These are phyloP conservation scores for Limnephilus rhombicus DNA, from an alignment of 2,888 invertebrate species.

Conservation along the genomic window DNA sequence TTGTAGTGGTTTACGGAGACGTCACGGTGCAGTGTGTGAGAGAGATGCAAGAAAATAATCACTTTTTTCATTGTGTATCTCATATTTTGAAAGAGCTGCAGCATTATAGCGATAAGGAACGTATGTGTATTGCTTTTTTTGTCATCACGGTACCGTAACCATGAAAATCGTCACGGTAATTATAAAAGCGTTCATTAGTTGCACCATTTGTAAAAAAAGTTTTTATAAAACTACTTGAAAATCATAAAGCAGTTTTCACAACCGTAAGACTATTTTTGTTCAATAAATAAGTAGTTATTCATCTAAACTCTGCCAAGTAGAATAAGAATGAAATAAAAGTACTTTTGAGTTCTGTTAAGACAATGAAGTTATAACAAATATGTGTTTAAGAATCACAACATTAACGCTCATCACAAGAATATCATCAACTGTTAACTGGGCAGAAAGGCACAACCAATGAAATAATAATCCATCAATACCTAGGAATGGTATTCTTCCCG, in stretches of 20 bases:
- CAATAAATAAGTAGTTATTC: too few species aligned
- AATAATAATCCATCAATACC: conserved; percentile 69
- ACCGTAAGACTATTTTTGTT: background rate
- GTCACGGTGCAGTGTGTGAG: too few species aligned
- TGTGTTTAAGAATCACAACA: conserved; percentile 26
- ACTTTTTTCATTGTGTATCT: too few species aligned
- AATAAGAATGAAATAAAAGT: background rate
- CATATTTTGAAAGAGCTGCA: too few species aligned
- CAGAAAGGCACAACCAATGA: conserved; percentile 20
- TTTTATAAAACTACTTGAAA: background rate
- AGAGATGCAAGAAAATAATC: too few species aligned
- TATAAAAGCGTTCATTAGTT: background rate
- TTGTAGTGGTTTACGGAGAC: too few species aligned
- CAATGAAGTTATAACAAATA: conserved; percentile 23
- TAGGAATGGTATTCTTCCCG: conserved; percentile 76
- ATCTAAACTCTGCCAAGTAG: background rate
- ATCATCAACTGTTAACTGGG: conserved; percentile 30
- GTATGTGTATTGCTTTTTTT: too few species aligned
- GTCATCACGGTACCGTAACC: too few species aligned
- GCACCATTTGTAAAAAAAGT: background rate
- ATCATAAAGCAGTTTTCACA: background rate
- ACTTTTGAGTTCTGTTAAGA: conserved; percentile 43
- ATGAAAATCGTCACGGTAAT: too few species aligned
- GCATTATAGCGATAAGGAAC: too few species aligned
- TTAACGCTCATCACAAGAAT: conserved; percentile 12